phyloP scores from a whole-genome alignment of 2,113 vertebrate genomes.

The Uria aalge region DNA sequence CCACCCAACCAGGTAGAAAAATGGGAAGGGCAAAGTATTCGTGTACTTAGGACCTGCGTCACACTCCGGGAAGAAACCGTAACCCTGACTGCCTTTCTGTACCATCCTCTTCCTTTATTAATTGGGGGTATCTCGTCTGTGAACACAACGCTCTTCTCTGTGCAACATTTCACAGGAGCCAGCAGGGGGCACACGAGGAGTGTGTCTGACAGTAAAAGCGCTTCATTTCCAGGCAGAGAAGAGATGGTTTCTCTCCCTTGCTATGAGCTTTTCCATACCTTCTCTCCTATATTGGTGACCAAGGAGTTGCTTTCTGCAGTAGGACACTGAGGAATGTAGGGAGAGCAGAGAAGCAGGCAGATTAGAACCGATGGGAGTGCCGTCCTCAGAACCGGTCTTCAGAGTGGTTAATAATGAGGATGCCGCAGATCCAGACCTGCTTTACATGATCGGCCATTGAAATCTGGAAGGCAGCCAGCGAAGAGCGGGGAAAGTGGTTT shows the following conservation, averaged over 20 bases:
- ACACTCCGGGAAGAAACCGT: not conserved
- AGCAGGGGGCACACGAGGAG: constrained; percentile 34
- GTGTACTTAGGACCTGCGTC: not conserved
- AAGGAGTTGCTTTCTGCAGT: not conserved
- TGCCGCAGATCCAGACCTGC: not conserved
- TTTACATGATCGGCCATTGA: not conserved
- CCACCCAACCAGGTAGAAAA: not conserved
- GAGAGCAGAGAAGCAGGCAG: not conserved
- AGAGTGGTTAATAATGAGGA: not conserved
- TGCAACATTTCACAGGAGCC: not conserved
- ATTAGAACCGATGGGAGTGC: not conserved
- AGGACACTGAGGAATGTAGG: not conserved
- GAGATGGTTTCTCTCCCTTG: not conserved
- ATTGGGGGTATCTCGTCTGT: rapidly evolving
- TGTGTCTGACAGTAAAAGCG: not conserved
- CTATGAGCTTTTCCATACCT: not conserved
- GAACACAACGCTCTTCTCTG: rapidly evolving
- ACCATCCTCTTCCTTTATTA: rapidly evolving
- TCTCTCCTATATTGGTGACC: not conserved
- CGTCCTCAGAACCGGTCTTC: not conserved
- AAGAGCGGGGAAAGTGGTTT: not conserved
- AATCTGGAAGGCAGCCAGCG: not conserved
- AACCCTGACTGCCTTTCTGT: not conserved
- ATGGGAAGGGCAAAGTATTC: not conserved
- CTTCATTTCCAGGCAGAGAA: rapidly evolving